Evolutionary conservation across 1,140 invertebrate species (phyloP), one percentile per base, ranked within the genome.

Genomic region (Drosophila grimshawi): DNA sequence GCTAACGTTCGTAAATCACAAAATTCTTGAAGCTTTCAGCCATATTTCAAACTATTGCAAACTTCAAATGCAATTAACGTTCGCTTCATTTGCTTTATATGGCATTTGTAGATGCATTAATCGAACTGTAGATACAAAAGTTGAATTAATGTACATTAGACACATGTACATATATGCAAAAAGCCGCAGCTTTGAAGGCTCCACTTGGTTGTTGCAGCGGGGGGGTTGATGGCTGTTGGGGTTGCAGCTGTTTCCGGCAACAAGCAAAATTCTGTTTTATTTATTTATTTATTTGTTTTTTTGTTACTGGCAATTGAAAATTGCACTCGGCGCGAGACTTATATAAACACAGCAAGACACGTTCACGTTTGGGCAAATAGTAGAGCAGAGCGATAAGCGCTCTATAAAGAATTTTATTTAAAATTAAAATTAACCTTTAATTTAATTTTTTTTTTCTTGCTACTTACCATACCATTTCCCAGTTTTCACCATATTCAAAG

Each of bases 401-500:
- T 27, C 19, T 19, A 19, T 19, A 1, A 19, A 39, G 37, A 41
- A 10, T 41, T 7, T 41, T 41, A 1, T 3, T 43, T 6, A 8
- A 8, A 43, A 4, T 43, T 43, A 6, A 1, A 7, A 3, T 39
- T 11, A 19, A 27, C 8, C 10, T 41, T 45, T 37, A 39, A 8
- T 39, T 56, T 56, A 0, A 19, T 56, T 10, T 55, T 29, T 39
- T 29, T 56, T 41, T 59, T 59, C 33, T 5, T 5, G 51, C 30
- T 61, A 78, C 83, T 66, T 77, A 88, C 83, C 85, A 66, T 88
- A 89, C 73, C 89, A 88, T 89, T 88, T 88, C 39, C 85, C 85
- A 72, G 85, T 75, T 77, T 89, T 88, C 60, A 88, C 83, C 83
- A 88, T 88, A 53, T 86, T 88, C 66, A 88, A 71, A 78, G 80